Evolutionary conservation across 2,888 invertebrate species (phyloP).

Genomic region (Desoria tigrina): DNA sequence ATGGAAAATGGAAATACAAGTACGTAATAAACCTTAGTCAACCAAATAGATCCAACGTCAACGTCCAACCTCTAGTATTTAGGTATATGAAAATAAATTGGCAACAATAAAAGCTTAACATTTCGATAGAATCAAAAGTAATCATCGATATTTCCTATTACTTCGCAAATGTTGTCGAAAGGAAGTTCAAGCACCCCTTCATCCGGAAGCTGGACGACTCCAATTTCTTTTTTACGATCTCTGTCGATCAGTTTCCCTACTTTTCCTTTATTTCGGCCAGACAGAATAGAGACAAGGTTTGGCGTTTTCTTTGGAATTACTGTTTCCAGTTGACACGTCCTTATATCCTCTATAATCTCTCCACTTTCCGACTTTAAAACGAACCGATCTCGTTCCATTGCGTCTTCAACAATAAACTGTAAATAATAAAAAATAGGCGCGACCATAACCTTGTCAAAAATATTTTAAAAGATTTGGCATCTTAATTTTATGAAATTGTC

Average conservation of each 20-base stretch:
- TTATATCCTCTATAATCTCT: conserved; percentile 6
- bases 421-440: conserved; percentile 9
- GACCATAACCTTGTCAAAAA: too few relatives aligned
- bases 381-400: conserved; percentile 5
- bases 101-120: too few relatives aligned
- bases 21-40: too few relatives aligned
- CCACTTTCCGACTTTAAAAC: conserved; percentile 1
- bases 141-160: conserved; percentile 11
- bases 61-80: too few relatives aligned
- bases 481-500: too few relatives aligned
- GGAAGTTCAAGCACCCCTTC: neutral
- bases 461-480: too few relatives aligned
- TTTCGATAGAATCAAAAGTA: conserved; percentile 8
- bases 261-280: conserved; percentile 8
- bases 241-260: conserved; percentile 14
- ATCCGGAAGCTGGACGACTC: conserved; percentile 8
- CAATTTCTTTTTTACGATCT: conserved; percentile 7
- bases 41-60: too few relatives aligned
- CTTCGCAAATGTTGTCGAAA: conserved; percentile 16
- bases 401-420: conserved; percentile 19
- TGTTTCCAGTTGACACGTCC: conserved; percentile 6
- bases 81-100: too few relatives aligned
- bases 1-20: too few relatives aligned
- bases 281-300: neutral
- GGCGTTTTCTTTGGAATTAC: conserved; percentile 8